Evolutionary conservation across 1,140 invertebrate genomes (phyloP), one percentile per base, ranked within the genome.

Genomic region (Plectrocnemia conspersa): DNA sequence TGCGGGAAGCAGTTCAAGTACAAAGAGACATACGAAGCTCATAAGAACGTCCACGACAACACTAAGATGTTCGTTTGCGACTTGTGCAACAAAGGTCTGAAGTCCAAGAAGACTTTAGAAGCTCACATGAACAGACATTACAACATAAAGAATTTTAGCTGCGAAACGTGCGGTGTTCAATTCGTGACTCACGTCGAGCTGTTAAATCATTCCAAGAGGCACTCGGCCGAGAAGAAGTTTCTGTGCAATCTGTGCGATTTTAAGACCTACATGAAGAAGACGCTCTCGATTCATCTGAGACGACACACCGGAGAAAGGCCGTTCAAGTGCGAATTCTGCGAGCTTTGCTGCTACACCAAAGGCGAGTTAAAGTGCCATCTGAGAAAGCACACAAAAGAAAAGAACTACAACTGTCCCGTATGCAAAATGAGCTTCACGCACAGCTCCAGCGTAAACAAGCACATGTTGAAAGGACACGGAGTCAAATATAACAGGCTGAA

Each of bases 1-100:
- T 83, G 82, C 67, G 78, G 80, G 13, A 79, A 81, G 62, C 77
- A 79, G 65, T 83, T 82, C 67, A 78, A 81, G 62, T 69, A 70
- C 63, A 67, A 68, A 23, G 71, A 68, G 46, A 64, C 70, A 33
- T 64, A 75, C 18, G 73, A 74, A 58, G 70, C 66, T 19, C 72
- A 76, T 53, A 58, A 67, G 18, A 55, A 63, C 44, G 74, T 76
- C 5, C 74, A 76, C 65, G 64, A 66, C 56, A 63, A 27, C 58
- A 67, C 9, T 64, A 23, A 64, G 63, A 53, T 70, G 62, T 61
- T 48, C 52, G 16, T 70, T 67, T 63, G 65, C 63, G 33, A 65
- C 66, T 42, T 76, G 68, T 61, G 64, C 66, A 35, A 73, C 68
- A 63, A 61, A 50, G 48, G 48, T 15, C 61, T 76, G 2, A 76